phyloP scores from a whole-genome alignment of 2,797 vertebrate genomes.

The Gymnothorax reevesii region DNA sequence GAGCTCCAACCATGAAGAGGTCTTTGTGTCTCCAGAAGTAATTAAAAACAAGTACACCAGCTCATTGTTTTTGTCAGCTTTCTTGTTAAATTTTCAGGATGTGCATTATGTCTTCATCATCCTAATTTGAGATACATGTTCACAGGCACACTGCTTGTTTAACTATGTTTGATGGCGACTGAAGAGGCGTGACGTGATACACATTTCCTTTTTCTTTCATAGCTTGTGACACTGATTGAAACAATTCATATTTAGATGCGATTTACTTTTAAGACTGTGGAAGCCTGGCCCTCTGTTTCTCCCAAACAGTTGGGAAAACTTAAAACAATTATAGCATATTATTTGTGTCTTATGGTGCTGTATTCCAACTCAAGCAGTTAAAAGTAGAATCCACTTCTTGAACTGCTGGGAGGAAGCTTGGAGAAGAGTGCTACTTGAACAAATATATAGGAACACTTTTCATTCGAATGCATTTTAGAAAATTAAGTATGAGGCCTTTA shows the following conservation, averaged over 20 bases:
- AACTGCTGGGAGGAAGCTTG: neutral
- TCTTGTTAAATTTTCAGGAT: neutral
- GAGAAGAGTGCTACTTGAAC: neutral
- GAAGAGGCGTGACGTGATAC: constrained; percentile 40
- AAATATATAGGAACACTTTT: neutral
- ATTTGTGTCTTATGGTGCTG: constrained; percentile 32
- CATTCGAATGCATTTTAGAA: neutral
- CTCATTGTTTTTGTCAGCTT: neutral
- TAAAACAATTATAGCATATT: constrained; percentile 50
- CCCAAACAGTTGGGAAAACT: constrained; percentile 49
- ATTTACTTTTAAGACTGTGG: constrained; percentile 21
- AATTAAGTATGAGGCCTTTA: neutral
- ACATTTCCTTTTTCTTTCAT: constrained; percentile 47
- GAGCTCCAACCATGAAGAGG: neutral
- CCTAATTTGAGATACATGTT: constrained; percentile 45
- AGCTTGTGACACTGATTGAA: constrained; percentile 13
- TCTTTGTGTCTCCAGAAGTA: neutral
- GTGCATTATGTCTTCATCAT: neutral
- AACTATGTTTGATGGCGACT: constrained; percentile 36
- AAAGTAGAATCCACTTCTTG: neutral
- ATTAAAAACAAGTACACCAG: neutral
- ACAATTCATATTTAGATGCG: neutral
- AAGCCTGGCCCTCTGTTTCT: constrained; percentile 25
- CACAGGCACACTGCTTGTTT: constrained; percentile 41
- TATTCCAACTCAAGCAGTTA: neutral